Base-by-base conservation (phyloP, 2,797 vertebrate species). In the Columba guinea region DNA sequence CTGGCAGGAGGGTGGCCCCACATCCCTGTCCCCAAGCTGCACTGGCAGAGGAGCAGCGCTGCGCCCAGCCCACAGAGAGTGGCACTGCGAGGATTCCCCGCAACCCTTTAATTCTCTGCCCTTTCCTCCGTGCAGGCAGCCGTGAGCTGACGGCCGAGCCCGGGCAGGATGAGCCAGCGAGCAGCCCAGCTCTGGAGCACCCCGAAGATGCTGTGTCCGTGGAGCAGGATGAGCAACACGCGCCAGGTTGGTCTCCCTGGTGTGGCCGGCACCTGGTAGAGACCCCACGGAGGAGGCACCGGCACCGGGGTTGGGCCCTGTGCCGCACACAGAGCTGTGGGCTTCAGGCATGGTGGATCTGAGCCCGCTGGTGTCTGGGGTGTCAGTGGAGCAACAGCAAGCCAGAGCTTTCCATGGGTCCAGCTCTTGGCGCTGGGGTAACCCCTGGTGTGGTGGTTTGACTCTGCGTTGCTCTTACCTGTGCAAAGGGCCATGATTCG, bases 191-290 rank as follows among this genome's bases (percentile, higher is more conserved):
- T 2, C 35, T 0, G 0, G 79, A 83, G 44, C 3, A 0, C 68
- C 63, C 55, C 0, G 4, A 49, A 8, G 91, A 60, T 0, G 0
- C 18, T 16, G 3, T 28, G 48, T 56, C 71, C 0, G 1, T 21
- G 64, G 52, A 92, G 76, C 87, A 0, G 48, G 51, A 79, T 0
- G 6, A 58, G 86, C 90, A 76, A 55, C 74, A 15, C 0, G 2
- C 3, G 78, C 64, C 95, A 93, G 95, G 96, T 94, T 70, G 93
- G 96, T 96, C 78, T 83, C 78, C 71, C 59, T 51, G 92, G 34
- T 44, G 87, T n/a, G 41, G 26, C 60, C 69, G 52, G 70, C 73
- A 28, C 39, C 76, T 2, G 1, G 70, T 63, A 89, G 84, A 73
- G 91, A 83, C 59, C 67, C 58, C 0, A 0, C 0, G 0, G 55